phyloP scores from a whole-genome alignment of 2,797 vertebrate species.

The Varecia variegata region DNA sequence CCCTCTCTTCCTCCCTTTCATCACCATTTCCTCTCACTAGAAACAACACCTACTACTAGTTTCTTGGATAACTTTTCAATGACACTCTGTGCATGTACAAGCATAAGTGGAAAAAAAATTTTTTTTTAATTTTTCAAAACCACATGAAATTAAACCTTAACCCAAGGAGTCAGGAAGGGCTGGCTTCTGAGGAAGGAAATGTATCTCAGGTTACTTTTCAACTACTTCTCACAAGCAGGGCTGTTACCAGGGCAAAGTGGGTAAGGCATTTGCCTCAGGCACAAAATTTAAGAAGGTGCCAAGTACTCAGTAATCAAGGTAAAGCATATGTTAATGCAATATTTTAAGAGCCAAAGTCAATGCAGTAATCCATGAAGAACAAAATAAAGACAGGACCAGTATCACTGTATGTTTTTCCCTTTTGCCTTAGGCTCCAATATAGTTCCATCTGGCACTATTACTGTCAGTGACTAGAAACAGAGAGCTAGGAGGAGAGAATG shows the following conservation, averaged over 20 bases:
- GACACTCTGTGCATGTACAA: neutral
- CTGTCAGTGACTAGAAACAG: neutral
- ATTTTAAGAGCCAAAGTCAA: constrained; percentile 45
- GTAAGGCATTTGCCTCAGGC: neutral
- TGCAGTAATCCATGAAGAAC: constrained; percentile 24
- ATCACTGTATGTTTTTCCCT: neutral
- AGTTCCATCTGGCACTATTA: neutral
- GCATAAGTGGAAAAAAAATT: neutral
- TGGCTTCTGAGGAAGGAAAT: neutral
- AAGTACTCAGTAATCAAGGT: constrained; percentile 9
- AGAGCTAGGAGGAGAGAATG: neutral
- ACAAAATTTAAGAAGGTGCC: neutral
- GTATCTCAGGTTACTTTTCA: neutral
- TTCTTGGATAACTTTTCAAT: neutral
- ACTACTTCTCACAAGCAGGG: neutral
- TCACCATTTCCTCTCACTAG: neutral
- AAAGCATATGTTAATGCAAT: constrained; percentile 25
- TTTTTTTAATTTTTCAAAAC: neutral
- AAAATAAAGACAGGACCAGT: neutral
- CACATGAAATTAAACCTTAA: constrained; percentile 23
- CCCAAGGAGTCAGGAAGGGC: neutral
- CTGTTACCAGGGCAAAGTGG: neutral
- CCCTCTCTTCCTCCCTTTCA: neutral
- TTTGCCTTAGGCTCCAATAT: neutral
- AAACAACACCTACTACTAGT: neutral